These are phyloP conservation scores for Equus przewalskii DNA, from an alignment of 2,113 vertebrate genomes.

Conservation along the genomic window DNA sequence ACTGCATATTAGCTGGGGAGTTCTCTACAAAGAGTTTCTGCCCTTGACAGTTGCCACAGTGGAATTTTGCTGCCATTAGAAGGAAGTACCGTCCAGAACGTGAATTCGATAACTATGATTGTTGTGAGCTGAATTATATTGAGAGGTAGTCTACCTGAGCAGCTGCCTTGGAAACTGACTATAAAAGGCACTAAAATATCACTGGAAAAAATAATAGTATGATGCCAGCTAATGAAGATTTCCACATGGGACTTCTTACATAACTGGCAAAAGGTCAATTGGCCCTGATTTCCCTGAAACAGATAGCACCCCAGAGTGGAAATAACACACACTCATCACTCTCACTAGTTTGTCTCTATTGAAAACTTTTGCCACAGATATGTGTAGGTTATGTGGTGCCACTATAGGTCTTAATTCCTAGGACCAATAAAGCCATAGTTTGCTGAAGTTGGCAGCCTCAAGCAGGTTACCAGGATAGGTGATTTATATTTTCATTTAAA, in stretches of 20 bases:
- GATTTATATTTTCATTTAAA: conserved; percentile 40
- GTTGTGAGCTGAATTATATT: neutral
- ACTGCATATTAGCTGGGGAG: neutral
- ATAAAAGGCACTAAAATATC: conserved; percentile 58
- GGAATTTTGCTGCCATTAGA: conserved; percentile 23
- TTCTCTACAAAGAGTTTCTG: conserved; percentile 22
- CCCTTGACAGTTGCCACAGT: neutral
- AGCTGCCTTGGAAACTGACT: conserved; percentile 46
- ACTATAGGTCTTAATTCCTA: neutral
- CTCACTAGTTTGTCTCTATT: neutral
- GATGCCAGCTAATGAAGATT: conserved; percentile 10
- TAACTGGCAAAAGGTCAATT: conserved; percentile 55
- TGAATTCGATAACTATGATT: conserved; percentile 54
- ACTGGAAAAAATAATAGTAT: conserved; percentile 2
- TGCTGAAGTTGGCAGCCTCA: neutral
- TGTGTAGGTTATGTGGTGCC: neutral
- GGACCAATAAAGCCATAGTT: neutral
- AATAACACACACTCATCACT: neutral
- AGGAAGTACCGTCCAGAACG: conserved; percentile 5
- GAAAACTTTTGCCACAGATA: neutral
- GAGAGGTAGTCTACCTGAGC: neutral
- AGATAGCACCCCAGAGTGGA: conserved; percentile 39
- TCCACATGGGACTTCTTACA: conserved; percentile 59
- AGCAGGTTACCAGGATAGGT: neutral
- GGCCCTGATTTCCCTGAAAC: conserved; percentile 50